Evolutionary conservation across 2,797 vertebrate genomes (phyloP), one percentile per base, ranked within the genome.

Genomic region (Fratercula arctica): DNA sequence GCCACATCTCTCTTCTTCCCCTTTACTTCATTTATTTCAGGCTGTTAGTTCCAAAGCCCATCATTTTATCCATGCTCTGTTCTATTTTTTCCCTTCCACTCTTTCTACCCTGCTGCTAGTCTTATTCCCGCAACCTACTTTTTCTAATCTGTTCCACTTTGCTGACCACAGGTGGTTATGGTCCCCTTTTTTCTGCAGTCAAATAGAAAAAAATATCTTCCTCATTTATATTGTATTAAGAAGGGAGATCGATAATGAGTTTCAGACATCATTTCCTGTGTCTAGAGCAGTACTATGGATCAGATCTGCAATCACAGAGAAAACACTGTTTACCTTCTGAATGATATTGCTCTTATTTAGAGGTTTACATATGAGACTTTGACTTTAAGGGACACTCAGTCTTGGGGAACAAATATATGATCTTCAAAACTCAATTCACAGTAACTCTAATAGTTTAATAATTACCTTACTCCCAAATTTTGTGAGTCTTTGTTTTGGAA

Each of bases 141-240:
- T 95, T 93, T 56, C 64, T 93, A 48, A 74, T 91, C 51, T 83
- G 81, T 92, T 95, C 95, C 66, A 87, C 70, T 97, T 93, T 91
- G 31, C 87, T 94, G 89, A 92, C 72, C n/a, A 14, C 70, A 89
- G 81, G 80, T 94, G 53, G 56, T 67, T 83, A 64, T 53, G 33
- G 37, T 80, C n/a, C 18, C 35, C 19, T 94, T 67, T 60, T 64
- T 61, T 59, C 51, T 57, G 15, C 48, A 37, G 18, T 72, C 43
- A 88, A 16, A 51, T 59, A 67, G 48, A 56, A 78, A 89, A 89
- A 85, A 63, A 26, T 7, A 12, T 5, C 33, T 78, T 85, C n/a
- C 5, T 72, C 35, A 41, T 88, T 41, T 72, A 4, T 72, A 60
- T 13, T 78, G 14, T 68, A 66, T 81, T 90, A 53, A 61, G 66